These are phyloP conservation scores for Calephelis perditalis DNA, from an alignment of 2,888 invertebrate species.

Conservation along the genomic window DNA sequence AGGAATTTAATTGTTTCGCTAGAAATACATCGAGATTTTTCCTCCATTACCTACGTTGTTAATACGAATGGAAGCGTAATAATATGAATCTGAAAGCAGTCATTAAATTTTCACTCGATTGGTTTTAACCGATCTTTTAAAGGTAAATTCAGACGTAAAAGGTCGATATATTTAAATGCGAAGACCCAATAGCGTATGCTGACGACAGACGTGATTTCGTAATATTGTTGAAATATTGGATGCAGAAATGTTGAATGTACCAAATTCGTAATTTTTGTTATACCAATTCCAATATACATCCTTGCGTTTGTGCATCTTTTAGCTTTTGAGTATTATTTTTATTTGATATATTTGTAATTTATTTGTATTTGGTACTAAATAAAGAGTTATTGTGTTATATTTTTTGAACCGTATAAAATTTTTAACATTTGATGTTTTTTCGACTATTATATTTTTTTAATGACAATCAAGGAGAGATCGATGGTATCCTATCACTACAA, in stretches of 20 bases:
- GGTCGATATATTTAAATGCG: conserved; percentile 27
- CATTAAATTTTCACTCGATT: conserved; percentile 71
- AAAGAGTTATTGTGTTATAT: no score
- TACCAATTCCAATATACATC: neutral
- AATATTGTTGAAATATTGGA: conserved; percentile 23
- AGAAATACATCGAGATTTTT: conserved; percentile 59
- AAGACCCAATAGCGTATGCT: conserved; percentile 17
- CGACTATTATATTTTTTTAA: no score
- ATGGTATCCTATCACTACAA: no score
- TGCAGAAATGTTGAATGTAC: conserved; percentile 20
- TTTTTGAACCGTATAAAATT: no score
- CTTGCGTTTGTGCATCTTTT: no score
- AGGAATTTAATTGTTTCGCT: conserved; percentile 71
- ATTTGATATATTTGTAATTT: no score
- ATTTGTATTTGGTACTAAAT: no score
- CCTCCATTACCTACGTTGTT: conserved; percentile 52
- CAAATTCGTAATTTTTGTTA: conserved; percentile 18
- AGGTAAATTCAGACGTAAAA: conserved; percentile 26
- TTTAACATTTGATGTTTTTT: no score
- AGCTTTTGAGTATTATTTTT: no score
- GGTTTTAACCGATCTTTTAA: conserved; percentile 18
- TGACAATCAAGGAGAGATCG: no score
- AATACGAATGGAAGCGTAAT: conserved; percentile 42
- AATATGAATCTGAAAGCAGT: conserved; percentile 55
- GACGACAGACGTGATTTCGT: conserved; percentile 20